Conservation (phyloP, 1,140 invertebrate species). For the Adelges cooleyi region DNA sequence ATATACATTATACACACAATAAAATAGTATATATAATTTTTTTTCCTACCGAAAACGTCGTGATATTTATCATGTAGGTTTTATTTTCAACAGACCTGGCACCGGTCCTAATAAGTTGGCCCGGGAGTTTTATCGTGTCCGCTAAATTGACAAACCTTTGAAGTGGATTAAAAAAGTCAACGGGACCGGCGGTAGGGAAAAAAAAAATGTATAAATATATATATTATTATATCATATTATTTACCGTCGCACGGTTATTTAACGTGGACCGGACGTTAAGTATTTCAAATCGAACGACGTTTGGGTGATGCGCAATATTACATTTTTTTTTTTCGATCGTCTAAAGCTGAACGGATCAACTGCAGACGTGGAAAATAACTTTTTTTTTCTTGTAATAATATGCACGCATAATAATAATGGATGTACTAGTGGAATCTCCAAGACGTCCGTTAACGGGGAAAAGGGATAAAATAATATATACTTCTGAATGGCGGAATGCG, state of each 20-base stretch:
- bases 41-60: too few relatives aligned
- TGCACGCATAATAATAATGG: too few relatives aligned
- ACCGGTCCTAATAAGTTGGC: constrained; percentile 13
- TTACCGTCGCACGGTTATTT: constrained; percentile 14
- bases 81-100: constrained; percentile 13
- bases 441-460: too few relatives aligned
- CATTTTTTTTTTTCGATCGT: neutral
- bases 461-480: too few relatives aligned
- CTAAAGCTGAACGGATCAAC: too few relatives aligned
- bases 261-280: constrained; percentile 10
- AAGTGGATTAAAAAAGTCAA: constrained; percentile 5
- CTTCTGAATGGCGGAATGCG: too few relatives aligned
- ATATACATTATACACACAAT: too few relatives aligned
- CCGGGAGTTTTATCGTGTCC: neutral
- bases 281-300: neutral
- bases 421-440: too few relatives aligned
- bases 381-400: too few relatives aligned
- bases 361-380: too few relatives aligned
- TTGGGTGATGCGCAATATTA: neutral
- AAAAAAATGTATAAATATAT: neutral
- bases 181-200: neutral
- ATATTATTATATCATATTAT: neutral
- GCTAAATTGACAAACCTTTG: constrained; percentile 17
- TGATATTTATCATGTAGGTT: too few relatives aligned
- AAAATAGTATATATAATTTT: too few relatives aligned